These are phyloP conservation scores for Gastrophryne carolinensis DNA, from an alignment of 2,797 vertebrate genomes.

Conservation along the genomic window DNA sequence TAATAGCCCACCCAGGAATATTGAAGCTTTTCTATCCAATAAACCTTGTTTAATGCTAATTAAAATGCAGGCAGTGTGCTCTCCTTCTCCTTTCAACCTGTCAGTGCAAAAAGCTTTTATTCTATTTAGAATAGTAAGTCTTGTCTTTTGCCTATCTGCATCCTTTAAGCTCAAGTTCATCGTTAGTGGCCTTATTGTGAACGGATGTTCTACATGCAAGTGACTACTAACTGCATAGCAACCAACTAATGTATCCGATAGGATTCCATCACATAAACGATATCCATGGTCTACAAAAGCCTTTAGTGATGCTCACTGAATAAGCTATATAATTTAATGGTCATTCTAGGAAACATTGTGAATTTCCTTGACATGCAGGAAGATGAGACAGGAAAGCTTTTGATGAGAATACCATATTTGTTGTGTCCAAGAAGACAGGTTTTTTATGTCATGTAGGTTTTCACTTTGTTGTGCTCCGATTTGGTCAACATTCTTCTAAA, in stretches of 20 bases:
- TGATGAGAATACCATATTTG: too few relatives aligned
- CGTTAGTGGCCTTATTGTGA: constrained; percentile 15
- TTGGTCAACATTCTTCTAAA: too few relatives aligned
- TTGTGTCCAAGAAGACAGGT: too few relatives aligned
- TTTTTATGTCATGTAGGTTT: too few relatives aligned
- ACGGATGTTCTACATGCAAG: constrained; percentile 25
- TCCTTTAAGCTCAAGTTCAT: constrained; percentile 30
- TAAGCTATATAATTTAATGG: constrained; percentile 14
- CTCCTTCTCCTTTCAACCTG: constrained; percentile 35
- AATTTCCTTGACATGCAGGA: too few relatives aligned
- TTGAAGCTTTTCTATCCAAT: constrained; percentile 24
- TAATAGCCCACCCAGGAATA: constrained; percentile 38
- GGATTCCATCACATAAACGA: constrained; percentile 22
- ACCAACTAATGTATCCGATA: constrained; percentile 6
- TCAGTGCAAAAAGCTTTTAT: constrained; percentile 39
- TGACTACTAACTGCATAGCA: constrained; percentile 41
- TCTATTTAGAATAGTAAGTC: constrained; percentile 26
- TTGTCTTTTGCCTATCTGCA: constrained; percentile 35
- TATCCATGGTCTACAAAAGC: constrained; percentile 8
- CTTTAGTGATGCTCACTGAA: not conserved
- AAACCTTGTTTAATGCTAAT: constrained; percentile 37
- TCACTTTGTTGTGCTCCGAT: too few relatives aligned
- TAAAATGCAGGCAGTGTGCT: constrained; percentile 40
- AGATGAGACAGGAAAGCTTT: too few relatives aligned
- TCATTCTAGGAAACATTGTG: not conserved